Conservation (phyloP, 1,140 invertebrate genomes). For the Drosophila sturtevanti region DNA sequence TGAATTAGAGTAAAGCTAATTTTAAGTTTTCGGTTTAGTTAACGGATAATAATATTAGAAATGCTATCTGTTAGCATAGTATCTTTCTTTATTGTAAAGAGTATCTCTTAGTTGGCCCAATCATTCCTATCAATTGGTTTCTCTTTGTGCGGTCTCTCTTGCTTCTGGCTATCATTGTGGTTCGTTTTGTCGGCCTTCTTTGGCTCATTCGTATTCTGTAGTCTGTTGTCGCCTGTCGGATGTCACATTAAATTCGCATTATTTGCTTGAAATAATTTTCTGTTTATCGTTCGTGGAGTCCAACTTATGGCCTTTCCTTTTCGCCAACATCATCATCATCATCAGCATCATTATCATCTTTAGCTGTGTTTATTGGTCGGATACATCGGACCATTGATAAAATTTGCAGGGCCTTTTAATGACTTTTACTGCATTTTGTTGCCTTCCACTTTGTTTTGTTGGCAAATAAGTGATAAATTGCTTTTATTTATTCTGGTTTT, state of each 20-base stretch:
- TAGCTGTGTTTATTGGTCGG: conserved; percentile 9
- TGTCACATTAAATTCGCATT: conserved; percentile 77
- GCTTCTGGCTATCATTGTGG: conserved; percentile 16
- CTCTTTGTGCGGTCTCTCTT: conserved; percentile 27
- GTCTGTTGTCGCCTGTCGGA: conserved; percentile 65
- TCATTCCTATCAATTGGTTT: neutral
- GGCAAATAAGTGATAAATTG: conserved; percentile 45
- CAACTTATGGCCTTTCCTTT: conserved; percentile 11
- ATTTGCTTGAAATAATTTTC: conserved; percentile 77
- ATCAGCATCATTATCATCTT: neutral
- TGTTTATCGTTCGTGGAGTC: conserved; percentile 48
- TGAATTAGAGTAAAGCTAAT: no score
- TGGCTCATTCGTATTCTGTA: conserved; percentile 5
- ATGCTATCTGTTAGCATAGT: no score
- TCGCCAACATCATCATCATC: neutral
- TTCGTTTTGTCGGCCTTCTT: neutral
- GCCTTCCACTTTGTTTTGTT: conserved; percentile 37
- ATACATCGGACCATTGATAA: conserved; percentile 46
- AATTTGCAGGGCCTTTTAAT: conserved; percentile 35
- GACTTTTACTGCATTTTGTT: conserved; percentile 43
- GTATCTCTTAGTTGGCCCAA: conserved; percentile 4
- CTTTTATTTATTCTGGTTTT: conserved; percentile 29
- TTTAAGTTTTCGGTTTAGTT: no score
- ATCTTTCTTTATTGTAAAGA: conserved; percentile 7
- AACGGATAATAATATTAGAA: no score